phyloP scores from a whole-genome alignment of 2,888 invertebrate species.

The Caenorhabditis virilis region DNA sequence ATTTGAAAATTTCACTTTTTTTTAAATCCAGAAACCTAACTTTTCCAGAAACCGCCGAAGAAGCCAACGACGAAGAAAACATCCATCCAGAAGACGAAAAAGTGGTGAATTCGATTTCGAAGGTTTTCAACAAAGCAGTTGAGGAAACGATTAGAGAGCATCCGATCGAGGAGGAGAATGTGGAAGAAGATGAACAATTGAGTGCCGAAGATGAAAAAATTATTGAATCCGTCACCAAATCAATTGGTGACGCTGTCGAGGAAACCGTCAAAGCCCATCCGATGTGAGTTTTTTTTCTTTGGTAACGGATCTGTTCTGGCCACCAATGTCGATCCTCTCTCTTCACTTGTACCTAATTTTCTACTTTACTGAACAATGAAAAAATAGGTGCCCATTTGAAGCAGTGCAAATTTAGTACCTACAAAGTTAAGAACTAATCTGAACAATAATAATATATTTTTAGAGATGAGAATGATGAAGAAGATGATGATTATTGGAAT shows the following conservation, averaged over 20 bases:
- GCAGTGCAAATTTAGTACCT: background rate
- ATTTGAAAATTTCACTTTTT: no score
- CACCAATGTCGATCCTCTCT: background rate
- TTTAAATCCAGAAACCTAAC: no score
- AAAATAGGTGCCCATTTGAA: background rate
- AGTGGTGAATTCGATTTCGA: constrained; percentile 20
- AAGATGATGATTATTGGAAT: constrained; percentile 45
- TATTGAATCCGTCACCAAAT: background rate
- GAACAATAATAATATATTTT: background rate
- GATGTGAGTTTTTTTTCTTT: constrained; percentile 10
- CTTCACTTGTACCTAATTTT: background rate
- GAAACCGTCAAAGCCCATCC: constrained; percentile 29
- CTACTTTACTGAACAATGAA: background rate
- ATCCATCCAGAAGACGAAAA: constrained; percentile 7
- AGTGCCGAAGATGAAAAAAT: background rate
- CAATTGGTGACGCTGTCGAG: constrained; percentile 24
- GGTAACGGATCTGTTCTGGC: background rate
- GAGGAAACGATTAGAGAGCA: constrained; percentile 12
- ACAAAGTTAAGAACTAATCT: background rate
- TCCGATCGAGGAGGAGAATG: constrained; percentile 7
- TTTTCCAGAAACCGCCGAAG: no score
- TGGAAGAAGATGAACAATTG: constrained; percentile 1
- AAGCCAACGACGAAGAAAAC: constrained; percentile 4
- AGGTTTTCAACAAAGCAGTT: background rate
- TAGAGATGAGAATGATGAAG: constrained; percentile 2